Conservation (phyloP, 2,888 invertebrate species). For the Cataglyphis rosenhaueri region DNA sequence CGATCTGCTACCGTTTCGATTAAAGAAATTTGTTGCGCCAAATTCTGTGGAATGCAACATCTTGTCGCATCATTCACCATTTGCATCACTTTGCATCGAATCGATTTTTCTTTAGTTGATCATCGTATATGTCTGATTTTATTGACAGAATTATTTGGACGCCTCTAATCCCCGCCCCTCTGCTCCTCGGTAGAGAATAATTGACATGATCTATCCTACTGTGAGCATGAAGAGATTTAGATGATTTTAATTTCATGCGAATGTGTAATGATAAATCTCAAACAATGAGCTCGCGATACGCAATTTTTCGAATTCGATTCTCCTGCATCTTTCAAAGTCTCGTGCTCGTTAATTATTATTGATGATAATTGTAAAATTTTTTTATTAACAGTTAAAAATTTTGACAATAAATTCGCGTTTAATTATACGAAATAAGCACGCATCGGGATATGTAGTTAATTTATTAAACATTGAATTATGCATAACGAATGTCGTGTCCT, state of each 20-base stretch:
- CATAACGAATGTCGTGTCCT: conserved; percentile 76
- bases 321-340: background rate
- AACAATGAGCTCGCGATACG: background rate
- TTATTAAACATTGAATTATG: conserved; percentile 62
- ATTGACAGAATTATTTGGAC: conserved; percentile 60
- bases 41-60: conserved; percentile 14
- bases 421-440: background rate
- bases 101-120: conserved; percentile 31
- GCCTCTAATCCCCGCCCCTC: conserved; percentile 69
- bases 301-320: background rate
- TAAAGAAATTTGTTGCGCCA: conserved; percentile 2
- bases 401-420: conserved; percentile 14
- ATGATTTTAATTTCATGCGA: background rate
- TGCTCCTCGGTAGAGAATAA: conserved; percentile 27
- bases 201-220: background rate
- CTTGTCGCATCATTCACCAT: background rate
- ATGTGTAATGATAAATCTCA: background rate
- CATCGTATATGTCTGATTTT: conserved; percentile 35
- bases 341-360: background rate
- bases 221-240: conserved; percentile 25
- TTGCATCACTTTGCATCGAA: conserved; percentile 18
- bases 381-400: background rate
- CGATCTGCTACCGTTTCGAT: background rate
- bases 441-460: conserved; percentile 25
- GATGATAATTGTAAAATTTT: background rate